phyloP scores from a whole-genome alignment of 2,888 invertebrate species.

The Agriopis aurantiaria region DNA sequence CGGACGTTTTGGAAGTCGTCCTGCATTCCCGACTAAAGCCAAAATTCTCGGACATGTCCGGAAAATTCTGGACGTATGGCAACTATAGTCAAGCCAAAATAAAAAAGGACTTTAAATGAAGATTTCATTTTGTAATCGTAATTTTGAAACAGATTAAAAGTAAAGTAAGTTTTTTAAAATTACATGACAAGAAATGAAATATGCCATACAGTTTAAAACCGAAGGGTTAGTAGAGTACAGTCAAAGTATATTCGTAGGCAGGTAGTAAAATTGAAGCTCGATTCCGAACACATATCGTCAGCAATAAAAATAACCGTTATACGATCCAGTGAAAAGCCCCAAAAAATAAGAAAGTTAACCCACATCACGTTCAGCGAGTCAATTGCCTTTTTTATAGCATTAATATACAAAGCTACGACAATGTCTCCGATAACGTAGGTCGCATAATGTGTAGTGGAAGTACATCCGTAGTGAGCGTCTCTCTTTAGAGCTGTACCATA shows the following conservation, averaged over 20 bases:
- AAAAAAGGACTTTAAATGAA: too few species aligned
- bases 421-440: slow-evolving; percentile 27
- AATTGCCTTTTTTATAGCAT: slow-evolving; percentile 31
- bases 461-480: slow-evolving; percentile 22
- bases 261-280: slow-evolving; percentile 15
- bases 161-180: too few species aligned
- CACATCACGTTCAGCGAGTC: slow-evolving; percentile 31
- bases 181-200: too few species aligned
- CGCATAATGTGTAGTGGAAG: slow-evolving; percentile 26
- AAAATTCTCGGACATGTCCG: too few species aligned
- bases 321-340: slow-evolving; percentile 25
- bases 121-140: too few species aligned
- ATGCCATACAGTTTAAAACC: too few species aligned
- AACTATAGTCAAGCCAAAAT: too few species aligned
- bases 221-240: not conserved
- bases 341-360: slow-evolving; percentile 32
- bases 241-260: not conserved
- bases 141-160: too few species aligned
- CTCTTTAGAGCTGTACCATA: slow-evolving; percentile 28
- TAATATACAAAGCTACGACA: slow-evolving; percentile 26
- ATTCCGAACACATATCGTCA: slow-evolving; percentile 14
- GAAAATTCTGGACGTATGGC: too few species aligned
- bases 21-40: too few species aligned
- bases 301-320: slow-evolving; percentile 32
- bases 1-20: too few species aligned